These are phyloP conservation scores for Rhyacophila evoluta DNA, from an alignment of 2,888 invertebrate genomes.

Conservation along the genomic window DNA sequence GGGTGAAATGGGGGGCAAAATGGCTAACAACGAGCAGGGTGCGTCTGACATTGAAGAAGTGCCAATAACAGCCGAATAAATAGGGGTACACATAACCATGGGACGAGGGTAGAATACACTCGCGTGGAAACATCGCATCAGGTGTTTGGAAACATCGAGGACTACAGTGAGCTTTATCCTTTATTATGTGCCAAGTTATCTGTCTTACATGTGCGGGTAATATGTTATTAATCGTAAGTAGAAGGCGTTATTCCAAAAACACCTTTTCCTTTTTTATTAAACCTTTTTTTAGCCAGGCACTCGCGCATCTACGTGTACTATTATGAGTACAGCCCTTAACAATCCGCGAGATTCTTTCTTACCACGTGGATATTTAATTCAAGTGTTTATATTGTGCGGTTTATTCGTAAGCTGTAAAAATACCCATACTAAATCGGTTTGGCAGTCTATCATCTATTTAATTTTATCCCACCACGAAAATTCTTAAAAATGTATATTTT, in stretches of 20 bases:
- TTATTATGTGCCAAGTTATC: constrained; percentile 18
- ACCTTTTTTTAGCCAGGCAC: too few species aligned
- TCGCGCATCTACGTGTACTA: too few species aligned
- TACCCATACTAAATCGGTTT: too few species aligned
- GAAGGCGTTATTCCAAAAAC: background rate
- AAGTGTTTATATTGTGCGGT: too few species aligned
- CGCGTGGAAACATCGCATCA: background rate
- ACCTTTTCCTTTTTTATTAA: background rate
- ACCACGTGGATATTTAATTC: too few species aligned
- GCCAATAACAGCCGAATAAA: constrained; percentile 72
- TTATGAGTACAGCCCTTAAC: too few species aligned
- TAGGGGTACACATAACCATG: constrained; percentile 69
- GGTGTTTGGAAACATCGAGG: constrained; percentile 9
- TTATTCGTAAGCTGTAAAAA: too few species aligned
- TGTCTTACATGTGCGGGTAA: background rate
- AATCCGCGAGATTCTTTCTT: too few species aligned
- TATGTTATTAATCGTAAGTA: background rate
- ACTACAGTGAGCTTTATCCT: background rate
- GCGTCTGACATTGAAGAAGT: constrained; percentile 73
- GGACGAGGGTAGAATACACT: constrained; percentile 71
- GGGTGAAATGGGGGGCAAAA: constrained; percentile 59
- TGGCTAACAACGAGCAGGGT: constrained; percentile 67
- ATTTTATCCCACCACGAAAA: too few species aligned
- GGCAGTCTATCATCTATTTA: too few species aligned
- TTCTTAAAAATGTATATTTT: too few species aligned